Base-by-base conservation (phyloP, 2,888 invertebrate species). In the Margaritifera margaritifera region DNA sequence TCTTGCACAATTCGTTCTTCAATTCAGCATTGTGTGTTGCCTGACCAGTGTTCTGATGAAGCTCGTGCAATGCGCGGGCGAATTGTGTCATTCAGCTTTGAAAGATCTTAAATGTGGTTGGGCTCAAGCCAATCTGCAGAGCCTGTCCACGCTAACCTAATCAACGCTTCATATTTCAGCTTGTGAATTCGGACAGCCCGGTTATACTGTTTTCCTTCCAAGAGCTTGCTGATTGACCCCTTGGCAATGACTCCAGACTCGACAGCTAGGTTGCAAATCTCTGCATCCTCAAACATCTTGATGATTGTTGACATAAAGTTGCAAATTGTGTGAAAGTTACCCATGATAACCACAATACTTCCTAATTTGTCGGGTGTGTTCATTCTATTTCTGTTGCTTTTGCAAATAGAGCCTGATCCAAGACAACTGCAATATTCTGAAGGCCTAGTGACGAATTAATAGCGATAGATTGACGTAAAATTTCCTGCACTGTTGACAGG, bases 211-310 rank as follows among this genome's bases (percentile, higher is more conserved):
- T 61, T 51, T 15, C 71, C 78, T 22, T 54, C 62, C 27, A 73
- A 24, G 0, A 78, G 70, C 22, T 59, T 64, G 19, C 25, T 27
- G 2, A 70, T 24, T 1, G 72, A 72, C 8, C 74, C 68, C n/a
- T 53, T 50, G 20, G 68, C 71, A 24, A 68, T 24, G 24, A 73
- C 59, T 20, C 70, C 64, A 6, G 70, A 53, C 55, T 70, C 64
- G 6, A 70, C 55, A 15, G 22, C 24, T 1, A 71, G 27, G 27
- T 71, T 69, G 53, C 69, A 51, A 25, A 81, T 63, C 18, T 80
- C 77, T 50, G 72, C 80, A 74, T 79, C 80, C 18, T 60, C 6
- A 31, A 69, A 72, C 11, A 59, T 18, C 61, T 68, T 68, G 3
- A 71, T 71, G 53, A 66, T 59, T 6, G 64, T 57, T 50, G 24